Conservation (phyloP, 1,140 invertebrate genomes). For the Nomia melanderi region DNA sequence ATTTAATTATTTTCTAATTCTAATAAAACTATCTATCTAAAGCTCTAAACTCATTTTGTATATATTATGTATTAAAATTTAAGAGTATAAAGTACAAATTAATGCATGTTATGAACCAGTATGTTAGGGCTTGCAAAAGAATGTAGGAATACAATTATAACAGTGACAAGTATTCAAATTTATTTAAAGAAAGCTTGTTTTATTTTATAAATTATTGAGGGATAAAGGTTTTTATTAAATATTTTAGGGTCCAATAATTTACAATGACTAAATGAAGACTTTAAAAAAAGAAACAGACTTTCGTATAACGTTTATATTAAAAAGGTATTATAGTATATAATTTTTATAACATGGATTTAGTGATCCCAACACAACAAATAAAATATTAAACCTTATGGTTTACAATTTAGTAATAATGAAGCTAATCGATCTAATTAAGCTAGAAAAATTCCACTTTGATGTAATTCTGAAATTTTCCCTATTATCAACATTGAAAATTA, state of each 20-base stretch:
- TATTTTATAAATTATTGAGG: not conserved
- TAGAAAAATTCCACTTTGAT: conserved; percentile 23
- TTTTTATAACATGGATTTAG: conserved; percentile 60
- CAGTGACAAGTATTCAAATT: too few species aligned
- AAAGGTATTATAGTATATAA: conserved; percentile 55
- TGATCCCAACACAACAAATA: conserved; percentile 62
- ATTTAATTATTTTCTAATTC: too few species aligned
- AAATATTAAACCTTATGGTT: conserved; percentile 48
- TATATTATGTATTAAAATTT: too few species aligned
- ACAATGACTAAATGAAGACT: not conserved
- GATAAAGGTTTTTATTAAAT: not conserved
- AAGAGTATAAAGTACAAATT: too few species aligned
- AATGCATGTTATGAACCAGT: too few species aligned
- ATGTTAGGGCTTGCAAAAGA: too few species aligned
- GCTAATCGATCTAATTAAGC: conserved; percentile 48
- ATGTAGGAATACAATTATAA: too few species aligned
- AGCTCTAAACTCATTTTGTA: too few species aligned
- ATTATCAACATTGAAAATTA: conserved; percentile 12
- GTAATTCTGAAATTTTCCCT: conserved; percentile 10
- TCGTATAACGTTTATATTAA: conserved; percentile 63
- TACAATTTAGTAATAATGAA: conserved; percentile 52
- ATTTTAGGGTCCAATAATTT: not conserved
- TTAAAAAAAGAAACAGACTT: conserved; percentile 24
- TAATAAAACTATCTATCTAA: too few species aligned
- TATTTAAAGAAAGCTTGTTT: too few species aligned